phyloP scores from a whole-genome alignment of 2,888 invertebrate species.

The Scaptomyza polygonia region DNA sequence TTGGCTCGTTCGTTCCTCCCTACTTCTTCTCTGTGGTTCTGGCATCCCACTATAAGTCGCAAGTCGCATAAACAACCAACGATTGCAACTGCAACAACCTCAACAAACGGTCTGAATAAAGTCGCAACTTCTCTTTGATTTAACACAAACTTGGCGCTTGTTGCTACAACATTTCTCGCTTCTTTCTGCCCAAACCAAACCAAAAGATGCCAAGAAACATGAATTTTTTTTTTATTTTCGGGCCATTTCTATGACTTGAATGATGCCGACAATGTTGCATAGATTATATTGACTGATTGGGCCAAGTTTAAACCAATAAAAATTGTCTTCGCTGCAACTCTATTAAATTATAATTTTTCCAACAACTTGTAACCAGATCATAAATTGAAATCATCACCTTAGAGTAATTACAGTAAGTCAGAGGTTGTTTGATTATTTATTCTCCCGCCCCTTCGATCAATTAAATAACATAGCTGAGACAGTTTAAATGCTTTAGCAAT shows the following conservation, averaged over 20 bases:
- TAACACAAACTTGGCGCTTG: slow-evolving; percentile 76
- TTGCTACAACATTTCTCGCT: slow-evolving; percentile 75
- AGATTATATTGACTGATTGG: slow-evolving; percentile 29
- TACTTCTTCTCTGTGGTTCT: too few relatives aligned
- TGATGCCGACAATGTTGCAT: slow-evolving; percentile 55
- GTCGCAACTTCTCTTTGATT: slow-evolving; percentile 44
- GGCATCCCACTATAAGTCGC: slow-evolving; percentile 77
- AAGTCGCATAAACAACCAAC: slow-evolving; percentile 28
- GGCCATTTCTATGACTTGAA: slow-evolving; percentile 48
- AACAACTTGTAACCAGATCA: slow-evolving; percentile 15
- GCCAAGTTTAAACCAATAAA: too few relatives aligned
- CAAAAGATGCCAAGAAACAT: slow-evolving; percentile 28
- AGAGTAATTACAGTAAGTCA: slow-evolving; percentile 16
- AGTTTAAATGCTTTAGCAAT: slow-evolving; percentile 39
- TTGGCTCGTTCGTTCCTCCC: not conserved
- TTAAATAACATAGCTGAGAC: slow-evolving; percentile 11
- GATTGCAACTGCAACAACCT: slow-evolving; percentile 6
- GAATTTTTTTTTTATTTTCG: slow-evolving; percentile 29
- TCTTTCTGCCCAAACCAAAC: slow-evolving; percentile 1
- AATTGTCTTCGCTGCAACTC: not conserved
- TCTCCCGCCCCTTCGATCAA: too few relatives aligned
- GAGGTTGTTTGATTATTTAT: slow-evolving; percentile 3
- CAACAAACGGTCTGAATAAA: slow-evolving; percentile 11
- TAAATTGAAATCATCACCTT: slow-evolving; percentile 23
- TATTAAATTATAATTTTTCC: not conserved